A percentile compares a stretch with the other conserved stretches of the same genome.
Evolutionary conservation across 1,140 invertebrate genomes (phyloP).

Genomic region (Bilobella aurantiaca): DNA sequence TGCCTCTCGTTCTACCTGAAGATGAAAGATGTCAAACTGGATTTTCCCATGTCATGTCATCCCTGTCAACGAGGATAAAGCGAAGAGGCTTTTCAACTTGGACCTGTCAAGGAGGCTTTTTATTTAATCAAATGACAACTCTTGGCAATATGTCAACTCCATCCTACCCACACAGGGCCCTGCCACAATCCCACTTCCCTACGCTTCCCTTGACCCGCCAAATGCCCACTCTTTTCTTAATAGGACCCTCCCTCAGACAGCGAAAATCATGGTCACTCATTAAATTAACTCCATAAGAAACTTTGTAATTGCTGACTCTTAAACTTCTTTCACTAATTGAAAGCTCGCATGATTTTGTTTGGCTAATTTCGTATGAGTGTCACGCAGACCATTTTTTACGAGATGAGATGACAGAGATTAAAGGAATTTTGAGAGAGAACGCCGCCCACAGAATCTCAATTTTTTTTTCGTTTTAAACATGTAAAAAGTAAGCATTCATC

Average conservation of each 20-base stretch:
- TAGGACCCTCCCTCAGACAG: neutral
- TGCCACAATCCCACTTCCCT: neutral
- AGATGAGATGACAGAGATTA: neutral
- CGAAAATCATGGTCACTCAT: neutral
- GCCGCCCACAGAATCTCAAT: neutral
- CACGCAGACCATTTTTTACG: neutral
- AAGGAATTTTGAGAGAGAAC: neutral
- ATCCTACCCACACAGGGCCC: neutral
- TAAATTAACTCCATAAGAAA: neutral
- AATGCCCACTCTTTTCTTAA: neutral
- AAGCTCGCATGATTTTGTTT: neutral
- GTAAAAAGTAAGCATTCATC: too few relatives aligned
- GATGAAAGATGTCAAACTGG: constrained; percentile 9
- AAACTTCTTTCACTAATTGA: too few relatives aligned
- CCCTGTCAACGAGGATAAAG: constrained; percentile 7
- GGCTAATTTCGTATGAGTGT: neutral
- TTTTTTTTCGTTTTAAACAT: too few relatives aligned
- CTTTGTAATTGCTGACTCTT: neutral
- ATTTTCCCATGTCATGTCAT: constrained; percentile 7
- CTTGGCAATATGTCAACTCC: constrained; percentile 4
- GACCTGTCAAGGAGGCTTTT: neutral
- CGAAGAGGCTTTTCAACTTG: neutral
- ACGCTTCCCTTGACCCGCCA: neutral
- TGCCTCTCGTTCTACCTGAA: neutral
- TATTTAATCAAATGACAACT: constrained; percentile 6